Evolutionary conservation across 2,113 vertebrate genomes (phyloP).

Genomic region (Mustelus asterias): DNA sequence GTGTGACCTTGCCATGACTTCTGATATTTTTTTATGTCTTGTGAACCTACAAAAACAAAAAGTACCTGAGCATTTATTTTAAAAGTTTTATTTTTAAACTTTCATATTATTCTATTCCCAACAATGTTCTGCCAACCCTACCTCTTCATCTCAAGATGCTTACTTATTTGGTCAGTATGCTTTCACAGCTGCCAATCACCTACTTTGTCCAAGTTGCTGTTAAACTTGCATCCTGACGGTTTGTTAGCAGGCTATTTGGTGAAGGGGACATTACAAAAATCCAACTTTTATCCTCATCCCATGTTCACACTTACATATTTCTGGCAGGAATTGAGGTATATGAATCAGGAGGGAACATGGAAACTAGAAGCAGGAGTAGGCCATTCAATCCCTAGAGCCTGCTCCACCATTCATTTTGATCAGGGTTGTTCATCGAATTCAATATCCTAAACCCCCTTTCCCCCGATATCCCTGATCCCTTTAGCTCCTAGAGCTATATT

Average conservation of each 20-base stretch:
- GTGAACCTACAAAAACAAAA: background rate
- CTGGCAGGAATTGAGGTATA: background rate
- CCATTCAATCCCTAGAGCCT: no score
- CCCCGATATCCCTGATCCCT: no score
- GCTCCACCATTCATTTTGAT: no score
- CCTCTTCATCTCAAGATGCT: background rate
- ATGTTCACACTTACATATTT: background rate
- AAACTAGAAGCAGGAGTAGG: no score
- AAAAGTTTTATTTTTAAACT: background rate
- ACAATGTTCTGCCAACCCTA: background rate
- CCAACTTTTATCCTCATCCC: background rate
- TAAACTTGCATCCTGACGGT: background rate
- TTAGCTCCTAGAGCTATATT: no score
- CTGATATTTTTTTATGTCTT: background rate
- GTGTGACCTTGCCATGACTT: background rate
- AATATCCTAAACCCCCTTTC: no score
- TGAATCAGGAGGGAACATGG: background rate
- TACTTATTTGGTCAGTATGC: background rate
- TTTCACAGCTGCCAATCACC: background rate
- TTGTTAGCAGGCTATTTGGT: background rate
- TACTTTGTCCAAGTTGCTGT: background rate
- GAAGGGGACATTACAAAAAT: background rate
- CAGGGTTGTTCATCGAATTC: no score
- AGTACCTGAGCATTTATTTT: background rate
- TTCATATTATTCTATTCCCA: background rate